A percentile compares a stretch with the other conserved stretches of the same genome.
These are phyloP conservation scores for Macrosiphum euphorbiae DNA, from an alignment of 2,888 invertebrate genomes.

Conservation along the genomic window DNA sequence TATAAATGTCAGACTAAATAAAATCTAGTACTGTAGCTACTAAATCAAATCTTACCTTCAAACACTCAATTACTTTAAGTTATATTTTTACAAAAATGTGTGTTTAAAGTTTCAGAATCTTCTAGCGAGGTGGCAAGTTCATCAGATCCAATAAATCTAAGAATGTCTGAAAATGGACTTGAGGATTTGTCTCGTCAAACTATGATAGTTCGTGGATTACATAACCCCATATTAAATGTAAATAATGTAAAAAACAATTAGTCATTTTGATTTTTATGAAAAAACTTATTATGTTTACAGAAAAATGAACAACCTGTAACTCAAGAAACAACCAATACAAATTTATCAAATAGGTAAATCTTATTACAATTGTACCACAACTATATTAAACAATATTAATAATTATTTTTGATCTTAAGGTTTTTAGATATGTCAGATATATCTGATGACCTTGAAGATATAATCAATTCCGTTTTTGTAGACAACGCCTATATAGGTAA, in stretches of 20 bases:
- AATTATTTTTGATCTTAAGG: background rate
- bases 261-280: background rate
- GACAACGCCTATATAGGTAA: background rate
- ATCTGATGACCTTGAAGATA: background rate
- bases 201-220: background rate
- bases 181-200: constrained; percentile 15
- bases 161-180: constrained; percentile 4
- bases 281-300: background rate
- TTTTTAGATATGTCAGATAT: constrained; percentile 33
- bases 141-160: background rate
- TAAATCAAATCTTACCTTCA: background rate
- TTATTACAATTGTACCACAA: background rate
- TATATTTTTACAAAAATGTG: background rate
- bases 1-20: background rate
- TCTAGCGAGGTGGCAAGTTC: background rate
- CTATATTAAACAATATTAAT: background rate
- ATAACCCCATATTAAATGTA: background rate
- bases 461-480: background rate
- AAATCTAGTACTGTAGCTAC: background rate
- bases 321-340: constrained; percentile 26
- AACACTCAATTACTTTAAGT: background rate
- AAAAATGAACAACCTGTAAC: background rate
- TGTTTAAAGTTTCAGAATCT: constrained; percentile 26
- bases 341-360: constrained; percentile 25
- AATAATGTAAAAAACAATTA: background rate